Conservation (phyloP, 2,797 vertebrate genomes). For the Nyctibius grandis region DNA sequence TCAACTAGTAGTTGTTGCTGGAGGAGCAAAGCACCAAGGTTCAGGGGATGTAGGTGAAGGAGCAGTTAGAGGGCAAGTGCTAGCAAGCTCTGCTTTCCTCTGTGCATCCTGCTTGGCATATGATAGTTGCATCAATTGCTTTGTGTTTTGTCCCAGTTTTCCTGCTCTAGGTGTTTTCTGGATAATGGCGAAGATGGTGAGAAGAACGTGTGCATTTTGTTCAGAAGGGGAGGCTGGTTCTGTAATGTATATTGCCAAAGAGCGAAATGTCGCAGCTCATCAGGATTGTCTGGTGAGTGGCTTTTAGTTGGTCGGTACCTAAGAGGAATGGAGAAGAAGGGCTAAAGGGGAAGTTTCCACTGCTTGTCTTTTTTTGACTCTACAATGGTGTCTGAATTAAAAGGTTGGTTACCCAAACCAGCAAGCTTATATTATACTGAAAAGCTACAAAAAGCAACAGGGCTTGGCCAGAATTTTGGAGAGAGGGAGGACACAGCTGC, state of each 20-base stretch:
- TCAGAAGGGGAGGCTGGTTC: constrained; percentile 47
- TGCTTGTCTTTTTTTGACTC: not conserved
- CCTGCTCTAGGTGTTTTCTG: constrained; percentile 30
- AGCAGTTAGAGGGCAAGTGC: not conserved
- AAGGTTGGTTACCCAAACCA: not conserved
- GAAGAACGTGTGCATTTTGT: constrained; percentile 67
- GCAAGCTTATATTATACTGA: not conserved
- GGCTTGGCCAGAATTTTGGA: not conserved
- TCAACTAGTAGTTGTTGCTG: not conserved
- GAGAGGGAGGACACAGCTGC: not conserved
- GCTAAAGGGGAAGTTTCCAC: not conserved
- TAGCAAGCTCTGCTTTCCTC: not conserved
- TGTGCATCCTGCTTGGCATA: fast-evolving
- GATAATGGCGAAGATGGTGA: constrained; percentile 70
- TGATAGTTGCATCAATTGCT: not conserved
- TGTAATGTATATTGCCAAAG: constrained; percentile 66
- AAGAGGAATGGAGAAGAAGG: not conserved
- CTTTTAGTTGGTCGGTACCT: not conserved
- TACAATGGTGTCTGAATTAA: not conserved
- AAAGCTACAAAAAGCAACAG: not conserved
- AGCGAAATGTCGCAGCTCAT: constrained; percentile 70
- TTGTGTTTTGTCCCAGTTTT: constrained; percentile 25
- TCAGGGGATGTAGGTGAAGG: not conserved
- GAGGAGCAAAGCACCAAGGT: not conserved
- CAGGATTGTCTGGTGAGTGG: constrained; percentile 76